Percentiles rank a stretch among this genome's conserved stretches.
Conservation (phyloP, 2,113 vertebrate species). For the Bos taurus region DNA sequence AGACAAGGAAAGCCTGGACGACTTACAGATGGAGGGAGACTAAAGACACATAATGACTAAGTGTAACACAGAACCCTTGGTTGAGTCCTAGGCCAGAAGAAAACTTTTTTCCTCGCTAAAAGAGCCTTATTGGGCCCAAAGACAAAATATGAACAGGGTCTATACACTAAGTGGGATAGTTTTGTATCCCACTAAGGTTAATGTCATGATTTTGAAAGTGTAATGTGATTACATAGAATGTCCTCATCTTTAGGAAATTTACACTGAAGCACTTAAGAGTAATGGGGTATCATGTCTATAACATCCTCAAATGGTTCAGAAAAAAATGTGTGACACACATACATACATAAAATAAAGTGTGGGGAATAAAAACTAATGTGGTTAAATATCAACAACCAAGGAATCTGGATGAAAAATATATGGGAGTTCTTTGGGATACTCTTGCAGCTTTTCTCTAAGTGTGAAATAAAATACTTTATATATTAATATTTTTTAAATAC, state of each 20-base stretch:
- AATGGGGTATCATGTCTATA: neutral
- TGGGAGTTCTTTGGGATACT: neutral
- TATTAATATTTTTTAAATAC: neutral
- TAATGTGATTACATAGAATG: neutral
- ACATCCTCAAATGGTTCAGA: neutral
- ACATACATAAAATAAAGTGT: neutral
- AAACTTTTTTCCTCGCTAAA: neutral
- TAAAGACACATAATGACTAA: neutral
- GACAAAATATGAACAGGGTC: neutral
- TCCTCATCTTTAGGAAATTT: neutral
- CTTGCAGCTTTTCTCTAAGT: neutral
- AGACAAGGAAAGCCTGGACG: neutral
- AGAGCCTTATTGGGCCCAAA: neutral
- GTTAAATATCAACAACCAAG: neutral
- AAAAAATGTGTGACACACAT: neutral
- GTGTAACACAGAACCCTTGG: neutral
- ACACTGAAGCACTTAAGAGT: neutral
- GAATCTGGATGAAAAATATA: neutral
- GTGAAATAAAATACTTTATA: neutral
- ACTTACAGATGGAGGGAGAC: neutral
- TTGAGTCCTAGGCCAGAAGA: neutral
- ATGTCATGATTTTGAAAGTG: constrained; percentile 10
- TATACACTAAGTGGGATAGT: neutral
- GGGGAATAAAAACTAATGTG: neutral
- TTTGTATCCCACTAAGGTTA: neutral